phyloP scores from a whole-genome alignment of 2,797 vertebrate genomes.

The Hemibagrus guttatus region DNA sequence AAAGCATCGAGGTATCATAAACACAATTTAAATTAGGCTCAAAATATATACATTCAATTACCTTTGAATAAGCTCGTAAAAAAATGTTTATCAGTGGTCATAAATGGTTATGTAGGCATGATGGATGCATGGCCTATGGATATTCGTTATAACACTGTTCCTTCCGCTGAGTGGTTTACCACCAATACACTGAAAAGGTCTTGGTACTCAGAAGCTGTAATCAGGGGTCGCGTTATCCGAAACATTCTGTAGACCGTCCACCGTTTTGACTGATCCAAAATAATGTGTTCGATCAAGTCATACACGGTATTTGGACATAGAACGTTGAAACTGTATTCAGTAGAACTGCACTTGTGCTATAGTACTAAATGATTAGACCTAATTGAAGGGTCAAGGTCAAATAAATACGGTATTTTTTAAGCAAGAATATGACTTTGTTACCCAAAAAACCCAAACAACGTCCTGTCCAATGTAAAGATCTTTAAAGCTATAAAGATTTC shows the following conservation, averaged over 20 bases:
- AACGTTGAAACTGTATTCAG: background rate
- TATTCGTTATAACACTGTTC: background rate
- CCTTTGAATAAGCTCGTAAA: too few species aligned
- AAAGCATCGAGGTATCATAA: too few species aligned
- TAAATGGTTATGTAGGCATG: background rate
- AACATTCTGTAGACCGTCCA: background rate
- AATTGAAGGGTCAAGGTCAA: too few species aligned
- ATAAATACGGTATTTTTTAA: too few species aligned
- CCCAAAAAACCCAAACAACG: background rate
- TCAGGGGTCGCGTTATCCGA: background rate
- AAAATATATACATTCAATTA: too few species aligned
- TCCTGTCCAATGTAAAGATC: too few species aligned
- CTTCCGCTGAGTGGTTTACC: background rate
- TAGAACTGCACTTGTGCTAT: background rate
- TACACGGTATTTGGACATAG: background rate
- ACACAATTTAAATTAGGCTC: too few species aligned
- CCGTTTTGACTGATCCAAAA: background rate
- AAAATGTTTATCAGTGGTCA: background rate
- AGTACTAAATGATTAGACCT: background rate
- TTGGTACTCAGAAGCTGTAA: background rate
- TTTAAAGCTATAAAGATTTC: background rate
- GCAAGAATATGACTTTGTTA: background rate
- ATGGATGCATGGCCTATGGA: background rate
- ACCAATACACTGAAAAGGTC: background rate
- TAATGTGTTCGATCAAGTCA: background rate